Evolutionary conservation across 2,113 vertebrate genomes (phyloP), one percentile per base, ranked within the genome.

Genomic region (Channa argus): DNA sequence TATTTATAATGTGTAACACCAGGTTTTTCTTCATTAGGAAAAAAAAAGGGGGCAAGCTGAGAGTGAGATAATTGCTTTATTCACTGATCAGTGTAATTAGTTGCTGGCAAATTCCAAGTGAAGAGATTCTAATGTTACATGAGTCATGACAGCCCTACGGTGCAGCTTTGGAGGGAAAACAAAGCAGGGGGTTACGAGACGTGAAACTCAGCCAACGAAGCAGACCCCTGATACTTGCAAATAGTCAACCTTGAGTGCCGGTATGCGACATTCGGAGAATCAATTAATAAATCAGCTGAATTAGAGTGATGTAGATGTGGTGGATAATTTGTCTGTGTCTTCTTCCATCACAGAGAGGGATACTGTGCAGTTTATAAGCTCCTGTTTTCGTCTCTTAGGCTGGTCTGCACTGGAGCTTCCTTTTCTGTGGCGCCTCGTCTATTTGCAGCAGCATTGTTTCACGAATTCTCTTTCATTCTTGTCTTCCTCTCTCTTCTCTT

Each of bases 51-150:
- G 65, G 54, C 58, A 83, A 68, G 72, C 66, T 74, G 63, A 82
- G 74, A 72, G 79, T 83, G 67, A 74, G 82, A 82, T 90, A 87
- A 92, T 90, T 90, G 91, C 86, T 78, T 74, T 83, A 90, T 87
- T 93, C 92, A 92, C 49, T 90, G 90, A 92, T 90, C 88, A 90
- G 91, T 86, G 80, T 90, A 91, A 92, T 93, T 90, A 89, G 88
- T 86, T 85, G 75, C 82, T 63, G 53, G 71, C 77, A 83, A 82
- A 84, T 88, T 83, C 69, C 51, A 58, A 89, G 87, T 67, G 58
- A 82, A 87, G 79, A 71, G 81, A 90, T 87, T 85, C 86, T 80
- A 91, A 90, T 83, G 86, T 86, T 78, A 76, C 82, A 74, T 72
- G 84, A 90, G 70, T 91, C 82, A 86, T 74, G 82, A 74, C 79